Evolutionary conservation across 2,888 invertebrate genomes (phyloP).

Genomic region (Lomographa bimaculata): DNA sequence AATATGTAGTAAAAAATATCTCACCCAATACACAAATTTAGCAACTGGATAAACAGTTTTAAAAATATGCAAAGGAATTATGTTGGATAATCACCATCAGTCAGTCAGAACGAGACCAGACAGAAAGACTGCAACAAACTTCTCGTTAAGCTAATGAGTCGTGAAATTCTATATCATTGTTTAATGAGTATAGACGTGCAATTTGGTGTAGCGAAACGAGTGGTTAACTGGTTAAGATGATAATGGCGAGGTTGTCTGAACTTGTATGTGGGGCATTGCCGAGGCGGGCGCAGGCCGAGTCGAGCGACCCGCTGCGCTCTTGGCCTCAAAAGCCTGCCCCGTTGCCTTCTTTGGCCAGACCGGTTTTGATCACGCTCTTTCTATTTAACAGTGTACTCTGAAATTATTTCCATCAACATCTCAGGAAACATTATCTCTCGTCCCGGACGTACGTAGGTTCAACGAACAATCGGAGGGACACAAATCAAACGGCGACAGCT

Average conservation of each 20-base stretch:
- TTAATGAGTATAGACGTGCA: constrained; percentile 18
- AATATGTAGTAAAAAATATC: constrained; percentile 11
- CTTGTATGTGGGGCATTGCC: constrained; percentile 57
- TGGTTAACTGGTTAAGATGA: constrained; percentile 25
- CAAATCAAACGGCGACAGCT: constrained; percentile 33
- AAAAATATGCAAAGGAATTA: too few relatives aligned
- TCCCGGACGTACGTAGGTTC: constrained; percentile 32
- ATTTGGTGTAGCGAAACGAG: constrained; percentile 16
- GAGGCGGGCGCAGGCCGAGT: constrained; percentile 28
- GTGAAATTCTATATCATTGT: constrained; percentile 34
- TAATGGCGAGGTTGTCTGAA: constrained; percentile 44
- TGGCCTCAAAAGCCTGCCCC: constrained; percentile 72
- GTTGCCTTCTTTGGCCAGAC: constrained; percentile 75
- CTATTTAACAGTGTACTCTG: constrained; percentile 58
- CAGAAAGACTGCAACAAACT: constrained; percentile 5
- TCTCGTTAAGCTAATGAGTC: constrained; percentile 30
- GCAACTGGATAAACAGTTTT: background rate
- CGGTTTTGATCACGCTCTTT: constrained; percentile 70
- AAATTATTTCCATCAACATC: constrained; percentile 46
- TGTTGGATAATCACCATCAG: background rate
- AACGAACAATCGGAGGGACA: constrained; percentile 35
- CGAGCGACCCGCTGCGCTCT: constrained; percentile 50
- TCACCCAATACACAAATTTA: background rate
- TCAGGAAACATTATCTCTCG: constrained; percentile 31
- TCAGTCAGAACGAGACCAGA: background rate